Conservation (phyloP, 2,797 vertebrate species). For the Octomys mimax region DNA sequence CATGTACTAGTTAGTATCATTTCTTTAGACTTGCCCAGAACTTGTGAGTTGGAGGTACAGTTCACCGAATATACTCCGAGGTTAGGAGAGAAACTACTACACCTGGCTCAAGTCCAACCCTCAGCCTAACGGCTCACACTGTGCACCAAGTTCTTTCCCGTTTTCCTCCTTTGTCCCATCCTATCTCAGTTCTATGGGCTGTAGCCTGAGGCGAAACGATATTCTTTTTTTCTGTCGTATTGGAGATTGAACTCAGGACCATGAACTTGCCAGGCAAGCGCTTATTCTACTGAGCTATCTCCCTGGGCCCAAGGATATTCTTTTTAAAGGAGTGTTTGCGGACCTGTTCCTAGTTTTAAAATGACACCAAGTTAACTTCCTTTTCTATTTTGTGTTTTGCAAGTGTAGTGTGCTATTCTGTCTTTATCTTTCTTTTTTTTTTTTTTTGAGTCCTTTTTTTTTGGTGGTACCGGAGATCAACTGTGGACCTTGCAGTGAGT, state of each 20-base stretch:
- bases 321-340: conserved; percentile 1
- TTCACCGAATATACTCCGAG: neutral
- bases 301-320: neutral
- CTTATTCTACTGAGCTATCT: no score
- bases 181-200: neutral
- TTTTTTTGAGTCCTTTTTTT: neutral
- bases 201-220: neutral
- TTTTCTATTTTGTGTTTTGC: neutral
- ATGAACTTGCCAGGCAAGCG: no score
- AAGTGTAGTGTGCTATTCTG: neutral
- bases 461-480: no score
- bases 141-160: neutral
- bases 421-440: neutral
- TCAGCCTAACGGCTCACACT: neutral
- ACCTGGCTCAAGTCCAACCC: neutral
- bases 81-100: neutral
- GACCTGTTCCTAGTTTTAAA: conserved; percentile 27
- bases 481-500: no score
- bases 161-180: neutral
- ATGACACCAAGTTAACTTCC: neutral
- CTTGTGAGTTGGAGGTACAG: neutral
- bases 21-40: neutral
- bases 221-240: no score
- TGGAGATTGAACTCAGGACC: no score
- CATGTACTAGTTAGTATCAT: neutral